A percentile compares a stretch with the other conserved stretches of the same genome.
phyloP scores from a whole-genome alignment of 2,797 vertebrate species.

The Pangasius mekongensis region DNA sequence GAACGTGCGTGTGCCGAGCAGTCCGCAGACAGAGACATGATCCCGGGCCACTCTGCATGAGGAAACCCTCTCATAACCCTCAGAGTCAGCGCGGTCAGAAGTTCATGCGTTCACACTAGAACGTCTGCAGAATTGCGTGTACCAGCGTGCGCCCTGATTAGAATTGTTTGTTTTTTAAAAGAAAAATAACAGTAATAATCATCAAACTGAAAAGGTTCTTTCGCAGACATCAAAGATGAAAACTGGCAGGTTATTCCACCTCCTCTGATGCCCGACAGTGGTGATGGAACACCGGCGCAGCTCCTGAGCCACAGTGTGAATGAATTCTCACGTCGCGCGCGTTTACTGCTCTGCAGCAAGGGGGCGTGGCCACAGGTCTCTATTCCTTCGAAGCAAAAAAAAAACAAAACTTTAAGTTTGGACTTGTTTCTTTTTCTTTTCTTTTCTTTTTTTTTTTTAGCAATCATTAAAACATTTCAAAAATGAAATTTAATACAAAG shows the following conservation, averaged over 20 bases:
- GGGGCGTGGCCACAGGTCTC: conserved; percentile 6
- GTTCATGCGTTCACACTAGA: background rate
- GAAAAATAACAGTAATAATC: too few species aligned
- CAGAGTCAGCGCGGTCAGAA: background rate
- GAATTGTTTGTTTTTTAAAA: background rate
- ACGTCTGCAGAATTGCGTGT: background rate
- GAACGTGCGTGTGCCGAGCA: conserved; percentile 23
- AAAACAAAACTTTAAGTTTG: background rate
- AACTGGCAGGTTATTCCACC: background rate
- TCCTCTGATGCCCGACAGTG: background rate
- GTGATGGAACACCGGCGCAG: too few species aligned
- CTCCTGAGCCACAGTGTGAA: background rate
- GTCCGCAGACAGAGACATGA: conserved; percentile 42
- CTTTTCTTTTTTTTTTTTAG: background rate
- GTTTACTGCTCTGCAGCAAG: background rate
- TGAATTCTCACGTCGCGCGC: conserved; percentile 24
- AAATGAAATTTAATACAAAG: background rate
- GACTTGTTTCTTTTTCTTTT: background rate
- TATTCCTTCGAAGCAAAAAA: background rate
- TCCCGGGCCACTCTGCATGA: conserved; percentile 25
- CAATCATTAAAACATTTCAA: background rate
- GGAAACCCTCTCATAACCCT: conserved; percentile 51
- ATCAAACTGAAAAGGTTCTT: background rate
- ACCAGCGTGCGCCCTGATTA: background rate
- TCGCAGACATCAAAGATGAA: background rate